Conservation (phyloP, 2,797 vertebrate genomes). For the Danio aesculapii region DNA sequence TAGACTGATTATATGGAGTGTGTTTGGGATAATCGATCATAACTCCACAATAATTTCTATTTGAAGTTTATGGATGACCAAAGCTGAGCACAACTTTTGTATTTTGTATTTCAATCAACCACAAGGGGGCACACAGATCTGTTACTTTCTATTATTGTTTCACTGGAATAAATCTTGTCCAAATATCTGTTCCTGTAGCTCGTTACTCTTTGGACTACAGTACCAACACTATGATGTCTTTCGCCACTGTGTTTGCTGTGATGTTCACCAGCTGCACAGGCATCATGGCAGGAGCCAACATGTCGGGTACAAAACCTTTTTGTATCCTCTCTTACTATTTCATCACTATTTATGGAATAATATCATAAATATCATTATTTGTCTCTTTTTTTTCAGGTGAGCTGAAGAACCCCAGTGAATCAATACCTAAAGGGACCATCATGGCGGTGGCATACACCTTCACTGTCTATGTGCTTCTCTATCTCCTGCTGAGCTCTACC, state of each 20-base stretch:
- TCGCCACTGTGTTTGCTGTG: constrained; percentile 90
- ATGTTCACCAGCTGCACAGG: constrained; percentile 95
- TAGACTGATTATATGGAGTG: no score
- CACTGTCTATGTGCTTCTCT: constrained; percentile 86
- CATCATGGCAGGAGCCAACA: constrained; percentile 95
- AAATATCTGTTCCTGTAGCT: constrained; percentile 68
- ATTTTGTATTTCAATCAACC: neutral
- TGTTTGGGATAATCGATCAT: neutral
- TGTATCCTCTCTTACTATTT: neutral
- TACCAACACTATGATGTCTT: constrained; percentile 87
- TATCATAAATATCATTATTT: neutral
- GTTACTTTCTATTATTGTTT: neutral
- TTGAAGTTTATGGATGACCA: neutral
- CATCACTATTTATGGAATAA: neutral
- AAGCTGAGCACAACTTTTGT: neutral
- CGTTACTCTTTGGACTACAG: constrained; percentile 90
- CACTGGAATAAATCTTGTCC: neutral
- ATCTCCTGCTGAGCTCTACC: constrained; percentile 85
- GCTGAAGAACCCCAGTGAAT: constrained; percentile 87
- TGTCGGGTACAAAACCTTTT: constrained; percentile 84
- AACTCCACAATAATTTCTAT: neutral
- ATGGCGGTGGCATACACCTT: constrained; percentile 87
- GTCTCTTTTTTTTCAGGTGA: constrained; percentile 80
- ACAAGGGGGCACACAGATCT: neutral
- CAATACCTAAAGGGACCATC: constrained; percentile 92